Conservation (phyloP, 2,797 vertebrate species). For the Champsocephalus gunnari region DNA sequence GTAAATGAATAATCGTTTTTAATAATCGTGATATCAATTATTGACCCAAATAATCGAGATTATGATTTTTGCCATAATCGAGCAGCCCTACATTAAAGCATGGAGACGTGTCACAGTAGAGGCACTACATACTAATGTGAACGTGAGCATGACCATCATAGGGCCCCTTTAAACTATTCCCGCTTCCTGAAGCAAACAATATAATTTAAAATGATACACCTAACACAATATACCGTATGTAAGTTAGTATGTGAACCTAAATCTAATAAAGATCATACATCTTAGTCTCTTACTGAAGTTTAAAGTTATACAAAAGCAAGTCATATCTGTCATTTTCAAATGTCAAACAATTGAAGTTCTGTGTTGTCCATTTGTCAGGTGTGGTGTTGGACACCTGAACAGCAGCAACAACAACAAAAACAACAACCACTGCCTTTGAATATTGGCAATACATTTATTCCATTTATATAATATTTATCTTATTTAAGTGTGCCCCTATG, state of each 20-base stretch:
- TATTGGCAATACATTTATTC: conserved; percentile 72
- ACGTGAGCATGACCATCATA: no score
- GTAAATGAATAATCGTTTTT: no score
- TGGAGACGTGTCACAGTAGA: no score
- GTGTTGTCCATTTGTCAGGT: conserved; percentile 12
- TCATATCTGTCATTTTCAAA: background rate
- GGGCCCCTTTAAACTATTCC: background rate
- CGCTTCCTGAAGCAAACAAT: background rate
- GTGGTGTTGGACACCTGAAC: conserved; percentile 23
- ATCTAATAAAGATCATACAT: background rate
- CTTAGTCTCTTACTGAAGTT: background rate
- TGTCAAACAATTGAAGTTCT: background rate
- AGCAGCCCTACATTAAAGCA: no score
- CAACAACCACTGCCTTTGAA: conserved; percentile 35
- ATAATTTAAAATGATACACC: background rate
- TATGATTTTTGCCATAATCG: no score
- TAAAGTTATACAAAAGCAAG: background rate
- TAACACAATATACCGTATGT: background rate
- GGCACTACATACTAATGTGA: no score
- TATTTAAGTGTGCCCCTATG: conserved; percentile 60
- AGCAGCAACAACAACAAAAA: conserved; percentile 36
- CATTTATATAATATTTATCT: conserved; percentile 66
- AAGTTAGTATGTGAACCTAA: background rate
- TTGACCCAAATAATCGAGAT: no score
- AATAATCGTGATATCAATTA: no score